Base-by-base conservation (phyloP, 2,888 invertebrate species). In the Sicus ferrugineus region DNA sequence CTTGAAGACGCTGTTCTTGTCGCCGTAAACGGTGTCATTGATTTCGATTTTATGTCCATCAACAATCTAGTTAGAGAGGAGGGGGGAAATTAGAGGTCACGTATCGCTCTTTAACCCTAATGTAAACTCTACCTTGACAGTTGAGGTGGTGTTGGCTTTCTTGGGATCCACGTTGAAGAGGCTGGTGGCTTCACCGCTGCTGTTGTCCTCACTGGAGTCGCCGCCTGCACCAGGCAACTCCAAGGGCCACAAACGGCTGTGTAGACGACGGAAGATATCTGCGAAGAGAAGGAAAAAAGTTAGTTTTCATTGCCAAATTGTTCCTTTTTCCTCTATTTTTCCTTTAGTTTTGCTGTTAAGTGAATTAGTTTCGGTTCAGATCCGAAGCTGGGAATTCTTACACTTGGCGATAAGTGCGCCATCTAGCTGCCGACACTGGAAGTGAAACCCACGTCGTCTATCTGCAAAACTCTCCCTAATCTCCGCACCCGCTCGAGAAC, bases 1-100 rank as follows among this genome's bases (percentile, higher is more conserved):
- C 75, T 87, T 87, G 79, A 87, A 84, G 50, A 86, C 68, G 46
- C 78, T 79, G 62, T 80, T 80, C 2, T 80, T 78, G 73, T 86
- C 84, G n/a, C 84, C 84, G 76, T 86, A 88, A n/a, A 86, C 85
- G 6, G 88, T 89, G 77, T 88, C 87, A 77, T 89, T 89, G 69
- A 88, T 84, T 73, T 88, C 88, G 70, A 89, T 86, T 65, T 86
- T 84, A 76, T 88, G 88, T 34, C 88, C 88, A 77, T 87, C 83
- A 76, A 88, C 86, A 68, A 88, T 76, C 88, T 89, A 74, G 23
- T n/a, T 4, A 42, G 3, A 16, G 42, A 14, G 42, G 19, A 5
- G 19, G 52, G n/a, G 52, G 23, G 52, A 52, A 52, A 16, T 9
- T 9, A 38, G 38, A 38, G 38, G 11, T 11, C 11, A 6, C 11